phyloP scores from a whole-genome alignment of 2,797 vertebrate species.

The Fringilla coelebs region DNA sequence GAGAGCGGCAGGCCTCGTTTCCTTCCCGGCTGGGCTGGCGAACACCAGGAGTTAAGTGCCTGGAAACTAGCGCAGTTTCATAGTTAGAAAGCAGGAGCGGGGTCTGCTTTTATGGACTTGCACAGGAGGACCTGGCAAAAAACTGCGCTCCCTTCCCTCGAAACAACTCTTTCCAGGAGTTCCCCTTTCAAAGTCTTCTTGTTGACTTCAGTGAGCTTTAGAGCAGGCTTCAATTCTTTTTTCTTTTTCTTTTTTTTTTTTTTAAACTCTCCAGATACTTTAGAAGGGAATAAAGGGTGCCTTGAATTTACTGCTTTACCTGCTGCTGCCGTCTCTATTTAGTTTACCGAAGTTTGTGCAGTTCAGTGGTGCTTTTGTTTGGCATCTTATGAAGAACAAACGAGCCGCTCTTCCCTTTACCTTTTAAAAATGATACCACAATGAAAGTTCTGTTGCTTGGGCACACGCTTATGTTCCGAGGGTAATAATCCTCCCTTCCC shows the following conservation, averaged over 20 bases:
- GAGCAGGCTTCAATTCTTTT: background rate
- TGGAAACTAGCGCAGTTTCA: background rate
- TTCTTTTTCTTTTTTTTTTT: background rate
- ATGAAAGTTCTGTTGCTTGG: constrained; percentile 61
- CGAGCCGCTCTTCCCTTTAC: constrained; percentile 40
- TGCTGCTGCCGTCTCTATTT: constrained; percentile 26
- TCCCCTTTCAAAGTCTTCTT: constrained; percentile 14
- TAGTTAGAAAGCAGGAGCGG: constrained; percentile 23
- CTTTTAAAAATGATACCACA: constrained; percentile 47
- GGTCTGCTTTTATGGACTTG: background rate
- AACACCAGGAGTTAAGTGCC: background rate
- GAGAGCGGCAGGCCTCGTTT: constrained; percentile 17
- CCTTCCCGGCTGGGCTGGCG: background rate
- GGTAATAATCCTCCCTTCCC: too few relatives aligned
- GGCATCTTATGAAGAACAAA: constrained; percentile 27
- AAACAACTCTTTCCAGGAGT: constrained; percentile 48
- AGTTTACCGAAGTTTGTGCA: constrained; percentile 68
- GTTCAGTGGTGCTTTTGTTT: constrained; percentile 47
- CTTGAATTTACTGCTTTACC: constrained; percentile 18
- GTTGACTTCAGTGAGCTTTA: constrained; percentile 25
- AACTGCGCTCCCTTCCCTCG: background rate
- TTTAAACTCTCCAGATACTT: background rate
- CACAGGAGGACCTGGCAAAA: background rate
- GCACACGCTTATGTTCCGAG: background rate
- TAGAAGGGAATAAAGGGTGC: background rate